These are phyloP conservation scores for Caenorhabditis sulstoni DNA, from an alignment of 2,888 invertebrate species.

Conservation along the genomic window DNA sequence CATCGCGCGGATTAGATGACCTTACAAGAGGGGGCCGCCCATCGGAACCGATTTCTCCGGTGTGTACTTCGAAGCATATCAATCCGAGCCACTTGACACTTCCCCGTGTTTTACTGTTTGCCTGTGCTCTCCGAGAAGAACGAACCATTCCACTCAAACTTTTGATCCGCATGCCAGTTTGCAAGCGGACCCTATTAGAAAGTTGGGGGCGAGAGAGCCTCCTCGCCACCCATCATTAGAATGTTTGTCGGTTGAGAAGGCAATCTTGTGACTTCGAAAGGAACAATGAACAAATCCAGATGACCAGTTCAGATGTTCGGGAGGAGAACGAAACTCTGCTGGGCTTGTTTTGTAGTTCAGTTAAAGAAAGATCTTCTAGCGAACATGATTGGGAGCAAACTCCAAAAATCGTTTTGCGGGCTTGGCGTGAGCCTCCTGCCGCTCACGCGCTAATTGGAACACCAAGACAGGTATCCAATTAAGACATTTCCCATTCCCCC, in stretches of 20 bases:
- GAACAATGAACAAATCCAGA: not conserved
- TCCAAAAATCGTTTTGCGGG: no score
- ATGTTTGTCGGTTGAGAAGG: not conserved
- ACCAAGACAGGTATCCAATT: no score
- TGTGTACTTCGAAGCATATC: not conserved
- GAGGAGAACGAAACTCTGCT: no score
- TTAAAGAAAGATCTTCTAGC: no score
- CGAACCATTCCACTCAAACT: not conserved
- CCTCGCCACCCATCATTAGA: not conserved
- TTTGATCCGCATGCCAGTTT: not conserved
- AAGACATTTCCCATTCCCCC: no score
- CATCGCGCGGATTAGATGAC: conserved; percentile 22
- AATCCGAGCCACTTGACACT: conserved; percentile 28
- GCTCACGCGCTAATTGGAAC: not conserved
- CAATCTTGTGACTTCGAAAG: not conserved
- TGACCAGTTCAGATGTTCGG: no score
- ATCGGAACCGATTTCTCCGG: not conserved
- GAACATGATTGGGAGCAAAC: no score
- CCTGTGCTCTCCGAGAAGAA: conserved; percentile 21
- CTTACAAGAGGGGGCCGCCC: not conserved
- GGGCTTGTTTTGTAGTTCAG: no score
- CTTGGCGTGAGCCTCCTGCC: no score
- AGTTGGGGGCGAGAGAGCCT: not conserved
- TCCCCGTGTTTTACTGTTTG: conserved; percentile 47
- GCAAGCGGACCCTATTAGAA: not conserved